phyloP scores from a whole-genome alignment of 2,888 invertebrate genomes.

The Meandrusa payeni region DNA sequence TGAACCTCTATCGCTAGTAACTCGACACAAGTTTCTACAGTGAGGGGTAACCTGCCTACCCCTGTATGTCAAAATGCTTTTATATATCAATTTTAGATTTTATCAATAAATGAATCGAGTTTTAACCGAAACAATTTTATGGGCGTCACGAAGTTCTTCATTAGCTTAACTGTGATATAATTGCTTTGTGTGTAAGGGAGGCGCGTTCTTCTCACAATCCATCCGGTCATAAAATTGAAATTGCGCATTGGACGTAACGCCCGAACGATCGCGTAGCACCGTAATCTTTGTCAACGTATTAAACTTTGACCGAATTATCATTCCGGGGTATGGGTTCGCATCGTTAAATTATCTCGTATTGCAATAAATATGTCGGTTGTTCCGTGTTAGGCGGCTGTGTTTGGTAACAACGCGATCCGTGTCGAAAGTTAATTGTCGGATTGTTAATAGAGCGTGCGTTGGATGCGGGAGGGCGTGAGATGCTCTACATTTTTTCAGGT shows the following conservation, averaged over 20 bases:
- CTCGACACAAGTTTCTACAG: too few species aligned
- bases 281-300: conserved; percentile 74
- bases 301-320: conserved; percentile 79
- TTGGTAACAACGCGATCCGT: conserved; percentile 72
- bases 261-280: conserved; percentile 61
- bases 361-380: conserved; percentile 72
- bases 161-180: conserved; percentile 53
- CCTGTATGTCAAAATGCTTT: neutral
- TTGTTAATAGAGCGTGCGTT: conserved; percentile 69
- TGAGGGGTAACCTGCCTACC: too few species aligned
- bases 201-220: conserved; percentile 64
- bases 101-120: conserved; percentile 2
- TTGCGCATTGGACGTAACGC: conserved; percentile 57
- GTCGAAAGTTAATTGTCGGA: conserved; percentile 41
- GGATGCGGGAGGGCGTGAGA: conserved; percentile 44
- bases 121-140: conserved; percentile 23
- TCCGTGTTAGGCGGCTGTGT: conserved; percentile 45
- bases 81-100: neutral
- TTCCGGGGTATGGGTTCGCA: conserved; percentile 61
- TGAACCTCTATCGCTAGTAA: too few species aligned
- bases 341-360: conserved; percentile 76
- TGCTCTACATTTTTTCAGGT: too few species aligned
- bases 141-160: conserved; percentile 33
- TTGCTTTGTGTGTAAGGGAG: conserved; percentile 28
- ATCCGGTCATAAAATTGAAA: conserved; percentile 66